Conservation (phyloP, 2,113 vertebrate genomes). For the Albula glossodonta region DNA sequence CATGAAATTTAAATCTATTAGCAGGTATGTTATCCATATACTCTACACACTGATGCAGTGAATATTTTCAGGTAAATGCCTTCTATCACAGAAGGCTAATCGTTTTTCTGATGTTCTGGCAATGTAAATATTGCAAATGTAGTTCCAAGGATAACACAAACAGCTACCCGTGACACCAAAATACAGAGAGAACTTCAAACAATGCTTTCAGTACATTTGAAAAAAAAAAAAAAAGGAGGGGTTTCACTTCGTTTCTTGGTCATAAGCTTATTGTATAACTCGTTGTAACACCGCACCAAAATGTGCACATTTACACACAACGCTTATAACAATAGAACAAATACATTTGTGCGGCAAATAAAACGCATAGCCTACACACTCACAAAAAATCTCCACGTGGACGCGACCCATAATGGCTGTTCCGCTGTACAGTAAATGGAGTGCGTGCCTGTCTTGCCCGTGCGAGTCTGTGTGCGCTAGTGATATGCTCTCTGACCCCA, state of each 20-base stretch:
- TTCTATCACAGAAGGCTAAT: neutral
- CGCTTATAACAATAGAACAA: neutral
- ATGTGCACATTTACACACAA: neutral
- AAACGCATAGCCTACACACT: neutral
- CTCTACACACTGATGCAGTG: neutral
- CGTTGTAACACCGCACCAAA: neutral
- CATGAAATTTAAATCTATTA: neutral
- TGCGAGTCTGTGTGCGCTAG: slow-evolving; percentile 63
- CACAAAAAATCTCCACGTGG: slow-evolving; percentile 23
- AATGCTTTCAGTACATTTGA: neutral
- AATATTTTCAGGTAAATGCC: neutral
- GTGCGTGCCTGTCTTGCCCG: slow-evolving; percentile 39
- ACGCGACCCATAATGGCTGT: slow-evolving; percentile 28
- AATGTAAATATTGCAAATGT: neutral
- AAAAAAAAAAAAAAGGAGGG: neutral
- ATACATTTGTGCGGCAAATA: neutral
- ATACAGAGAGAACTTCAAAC: neutral
- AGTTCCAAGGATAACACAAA: neutral
- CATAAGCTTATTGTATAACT: neutral
- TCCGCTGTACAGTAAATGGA: slow-evolving; percentile 37
- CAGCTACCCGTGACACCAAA: neutral
- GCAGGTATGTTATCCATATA: neutral
- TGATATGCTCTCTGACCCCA: slow-evolving; percentile 92
- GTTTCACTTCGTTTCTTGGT: too few relatives aligned
- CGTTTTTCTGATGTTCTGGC: neutral